These are phyloP conservation scores for Scaptomyza polygonia DNA, from an alignment of 2,888 invertebrate species.

Conservation along the genomic window DNA sequence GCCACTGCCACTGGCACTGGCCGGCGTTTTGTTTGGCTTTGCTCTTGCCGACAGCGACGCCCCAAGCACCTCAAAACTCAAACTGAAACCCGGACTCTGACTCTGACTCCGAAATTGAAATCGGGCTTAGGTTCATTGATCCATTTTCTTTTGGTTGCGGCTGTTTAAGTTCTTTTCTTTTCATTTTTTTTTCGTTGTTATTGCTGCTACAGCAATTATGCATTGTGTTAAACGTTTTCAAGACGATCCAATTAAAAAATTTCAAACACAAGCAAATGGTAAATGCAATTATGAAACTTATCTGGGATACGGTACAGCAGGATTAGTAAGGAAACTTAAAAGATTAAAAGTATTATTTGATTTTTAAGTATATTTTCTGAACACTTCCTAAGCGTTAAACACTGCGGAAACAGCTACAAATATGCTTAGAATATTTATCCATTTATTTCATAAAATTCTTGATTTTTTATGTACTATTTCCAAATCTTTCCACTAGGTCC, in stretches of 20 bases:
- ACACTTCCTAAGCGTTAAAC: not conserved
- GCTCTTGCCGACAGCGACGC: constrained; percentile 73
- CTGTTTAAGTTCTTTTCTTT: constrained; percentile 10
- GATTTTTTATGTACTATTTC: too few species aligned
- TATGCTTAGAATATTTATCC: too few species aligned
- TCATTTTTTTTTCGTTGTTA: not conserved
- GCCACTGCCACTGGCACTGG: constrained; percentile 17
- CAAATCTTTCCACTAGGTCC: too few species aligned
- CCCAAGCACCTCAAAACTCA: constrained; percentile 45
- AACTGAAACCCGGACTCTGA: not conserved
- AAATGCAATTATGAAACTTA: constrained; percentile 14
- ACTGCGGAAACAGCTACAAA: too few species aligned
- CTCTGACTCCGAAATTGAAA: not conserved
- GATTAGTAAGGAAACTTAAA: not conserved
- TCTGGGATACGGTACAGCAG: not conserved
- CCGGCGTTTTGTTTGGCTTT: constrained; percentile 49
- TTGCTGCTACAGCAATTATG: constrained; percentile 36
- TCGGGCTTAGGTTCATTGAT: constrained; percentile 68
- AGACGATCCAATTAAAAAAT: constrained; percentile 37
- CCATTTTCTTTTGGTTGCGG: constrained; percentile 39
- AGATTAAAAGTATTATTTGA: not conserved
- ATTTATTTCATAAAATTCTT: too few species aligned
- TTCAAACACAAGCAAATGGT: not conserved
- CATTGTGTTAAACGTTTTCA: constrained; percentile 64
- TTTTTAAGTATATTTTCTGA: not conserved